Conservation (phyloP, 2,797 vertebrate species). For the Prionace glauca region DNA sequence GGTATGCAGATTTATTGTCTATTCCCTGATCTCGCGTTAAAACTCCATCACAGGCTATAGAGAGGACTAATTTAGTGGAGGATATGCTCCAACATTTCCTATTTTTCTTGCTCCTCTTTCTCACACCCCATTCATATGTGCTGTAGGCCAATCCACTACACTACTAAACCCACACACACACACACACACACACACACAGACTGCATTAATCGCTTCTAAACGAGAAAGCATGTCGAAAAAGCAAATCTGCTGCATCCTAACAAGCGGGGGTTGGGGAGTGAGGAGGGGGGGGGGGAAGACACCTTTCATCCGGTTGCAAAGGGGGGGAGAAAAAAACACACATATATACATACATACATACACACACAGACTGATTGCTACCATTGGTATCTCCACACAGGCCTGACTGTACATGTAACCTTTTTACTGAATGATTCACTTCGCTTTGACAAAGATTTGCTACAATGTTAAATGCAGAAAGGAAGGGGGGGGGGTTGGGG, state of each 20-base stretch:
- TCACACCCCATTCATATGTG: constrained; percentile 5
- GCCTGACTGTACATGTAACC: constrained; percentile 4
- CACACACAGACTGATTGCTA: neutral
- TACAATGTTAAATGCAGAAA: constrained; percentile 21
- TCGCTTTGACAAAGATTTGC: constrained; percentile 27
- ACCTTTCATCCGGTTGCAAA: neutral
- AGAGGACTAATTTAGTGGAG: neutral
- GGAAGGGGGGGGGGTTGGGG: neutral
- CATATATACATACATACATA: too few species aligned
- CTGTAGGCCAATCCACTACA: constrained; percentile 6
- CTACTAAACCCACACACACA: constrained; percentile 9
- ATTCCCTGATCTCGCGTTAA: constrained; percentile 22
- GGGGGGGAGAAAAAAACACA: neutral
- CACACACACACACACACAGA: neutral
- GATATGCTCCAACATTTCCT: neutral
- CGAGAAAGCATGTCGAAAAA: neutral
- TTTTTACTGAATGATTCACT: neutral
- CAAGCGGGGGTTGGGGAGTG: neutral
- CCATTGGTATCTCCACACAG: constrained; percentile 11
- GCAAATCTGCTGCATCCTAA: constrained; percentile 14
- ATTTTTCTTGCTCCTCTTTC: neutral
- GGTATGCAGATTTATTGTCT: constrained; percentile 31
- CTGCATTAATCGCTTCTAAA: constrained; percentile 7
- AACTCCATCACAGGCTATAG: constrained; percentile 16
- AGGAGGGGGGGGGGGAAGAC: neutral